phyloP scores from a whole-genome alignment of 64 coral and sea anemone genomes.

The Porites lutea region DNA sequence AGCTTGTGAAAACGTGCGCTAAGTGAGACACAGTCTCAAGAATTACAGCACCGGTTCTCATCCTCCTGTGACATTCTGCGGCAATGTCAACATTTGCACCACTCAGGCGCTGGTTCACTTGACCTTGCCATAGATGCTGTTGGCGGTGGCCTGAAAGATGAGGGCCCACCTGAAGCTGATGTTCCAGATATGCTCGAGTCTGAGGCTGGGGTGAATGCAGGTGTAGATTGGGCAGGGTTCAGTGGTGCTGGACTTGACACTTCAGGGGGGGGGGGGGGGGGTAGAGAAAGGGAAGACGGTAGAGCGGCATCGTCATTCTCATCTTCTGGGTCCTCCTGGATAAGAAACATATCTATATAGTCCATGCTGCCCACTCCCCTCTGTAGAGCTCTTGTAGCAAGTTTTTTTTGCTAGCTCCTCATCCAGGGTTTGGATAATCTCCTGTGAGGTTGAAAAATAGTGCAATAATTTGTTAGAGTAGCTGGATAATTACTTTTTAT shows the following conservation, averaged over 20 bases:
- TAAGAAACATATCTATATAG: constrained; percentile 27
- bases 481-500: background rate
- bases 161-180: too few species aligned
- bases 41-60: too few species aligned
- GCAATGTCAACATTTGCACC: too few species aligned
- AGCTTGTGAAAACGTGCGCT: background rate
- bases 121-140: too few species aligned
- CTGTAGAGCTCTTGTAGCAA: constrained; percentile 34
- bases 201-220: background rate
- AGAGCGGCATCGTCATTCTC: background rate
- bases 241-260: background rate
- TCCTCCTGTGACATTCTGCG: too few species aligned
- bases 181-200: too few species aligned
- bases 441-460: constrained; percentile 1
- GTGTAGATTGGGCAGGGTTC: background rate
- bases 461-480: background rate
- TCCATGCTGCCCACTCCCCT: constrained; percentile 49
- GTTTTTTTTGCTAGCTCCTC: constrained; percentile 39
- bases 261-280: background rate
- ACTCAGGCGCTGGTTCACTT: too few species aligned
- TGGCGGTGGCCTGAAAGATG: too few species aligned
- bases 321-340: constrained; percentile 35
- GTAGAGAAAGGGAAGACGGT: background rate
- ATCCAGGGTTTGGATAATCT: constrained; percentile 45
- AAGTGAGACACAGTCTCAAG: background rate